A percentile compares a stretch with the other conserved stretches of the same genome.
These are phyloP conservation scores for Varecia variegata DNA, from an alignment of 2,797 vertebrate genomes.

Conservation along the genomic window DNA sequence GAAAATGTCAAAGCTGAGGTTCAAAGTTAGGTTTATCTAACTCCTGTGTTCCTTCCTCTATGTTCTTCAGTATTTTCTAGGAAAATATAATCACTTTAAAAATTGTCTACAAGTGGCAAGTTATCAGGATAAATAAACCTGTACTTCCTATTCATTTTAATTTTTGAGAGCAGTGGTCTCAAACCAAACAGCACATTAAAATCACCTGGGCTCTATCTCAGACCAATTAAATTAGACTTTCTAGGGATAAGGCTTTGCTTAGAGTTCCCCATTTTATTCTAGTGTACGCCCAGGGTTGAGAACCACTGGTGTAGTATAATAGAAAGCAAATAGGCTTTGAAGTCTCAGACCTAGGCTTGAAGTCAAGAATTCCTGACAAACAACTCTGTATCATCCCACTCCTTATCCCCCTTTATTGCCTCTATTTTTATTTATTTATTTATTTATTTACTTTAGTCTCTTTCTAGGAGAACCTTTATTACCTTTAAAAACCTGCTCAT, in stretches of 20 bases:
- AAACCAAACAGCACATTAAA: background rate
- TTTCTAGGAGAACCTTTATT: too few species aligned
- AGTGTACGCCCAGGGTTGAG: background rate
- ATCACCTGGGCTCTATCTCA: background rate
- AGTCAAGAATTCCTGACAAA: background rate
- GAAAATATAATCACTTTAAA: slow-evolving; percentile 18
- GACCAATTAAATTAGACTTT: slow-evolving; percentile 6
- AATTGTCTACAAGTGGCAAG: background rate
- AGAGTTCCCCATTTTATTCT: background rate
- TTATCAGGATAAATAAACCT: background rate
- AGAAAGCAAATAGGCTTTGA: background rate
- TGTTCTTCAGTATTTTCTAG: slow-evolving; percentile 7
- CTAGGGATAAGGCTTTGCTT: background rate
- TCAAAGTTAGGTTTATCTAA: background rate
- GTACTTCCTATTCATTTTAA: background rate
- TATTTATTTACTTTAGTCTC: too few species aligned
- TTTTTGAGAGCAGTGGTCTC: background rate
- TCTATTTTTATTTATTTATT: too few species aligned
- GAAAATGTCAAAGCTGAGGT: background rate
- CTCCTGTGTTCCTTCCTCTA: background rate
- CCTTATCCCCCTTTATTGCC: too few species aligned
- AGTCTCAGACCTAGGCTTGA: background rate
- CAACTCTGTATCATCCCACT: too few species aligned
- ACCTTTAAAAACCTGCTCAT: too few species aligned
- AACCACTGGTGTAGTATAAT: background rate